Conservation (phyloP, 2,113 vertebrate genomes). For the Caloenas nicobarica region DNA sequence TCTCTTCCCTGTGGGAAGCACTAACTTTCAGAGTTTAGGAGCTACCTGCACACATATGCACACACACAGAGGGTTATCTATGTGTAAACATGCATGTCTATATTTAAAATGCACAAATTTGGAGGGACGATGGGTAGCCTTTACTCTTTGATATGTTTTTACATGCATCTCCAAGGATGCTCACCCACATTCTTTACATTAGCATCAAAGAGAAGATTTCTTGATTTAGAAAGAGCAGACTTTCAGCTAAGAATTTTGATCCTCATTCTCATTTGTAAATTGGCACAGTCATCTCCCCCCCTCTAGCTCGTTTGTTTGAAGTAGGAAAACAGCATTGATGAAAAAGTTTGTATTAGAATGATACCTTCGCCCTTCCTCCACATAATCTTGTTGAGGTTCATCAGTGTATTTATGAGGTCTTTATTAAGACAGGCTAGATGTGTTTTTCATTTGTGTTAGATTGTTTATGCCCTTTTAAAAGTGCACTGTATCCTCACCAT, state of each 20-base stretch:
- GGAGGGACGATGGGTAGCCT: not conserved
- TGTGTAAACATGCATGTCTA: not conserved
- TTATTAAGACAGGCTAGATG: conserved; percentile 54
- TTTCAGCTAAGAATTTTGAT: not conserved
- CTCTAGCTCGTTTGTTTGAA: not conserved
- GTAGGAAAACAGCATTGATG: conserved; percentile 4
- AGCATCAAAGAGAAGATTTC: not conserved
- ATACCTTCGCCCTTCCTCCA: not conserved
- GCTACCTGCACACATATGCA: not conserved
- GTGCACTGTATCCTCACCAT: conserved; percentile 12
- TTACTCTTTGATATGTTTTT: not conserved
- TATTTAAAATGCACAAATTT: conserved; percentile 41
- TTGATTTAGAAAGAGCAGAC: not conserved
- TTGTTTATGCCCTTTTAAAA: conserved; percentile 49
- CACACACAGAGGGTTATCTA: not conserved
- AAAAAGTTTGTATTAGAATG: not conserved
- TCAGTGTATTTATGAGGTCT: conserved; percentile 50
- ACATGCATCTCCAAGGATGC: not conserved
- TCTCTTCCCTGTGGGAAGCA: conserved; percentile 48
- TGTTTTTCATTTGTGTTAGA: conserved; percentile 64
- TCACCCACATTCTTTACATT: not conserved
- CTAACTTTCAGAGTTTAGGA: not conserved
- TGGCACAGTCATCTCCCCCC: not conserved
- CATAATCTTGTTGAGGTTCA: conserved; percentile 31
- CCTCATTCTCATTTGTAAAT: not conserved